Evolutionary conservation across 2,888 invertebrate genomes (phyloP).

Genomic region (Ichneumoninae sp.): DNA sequence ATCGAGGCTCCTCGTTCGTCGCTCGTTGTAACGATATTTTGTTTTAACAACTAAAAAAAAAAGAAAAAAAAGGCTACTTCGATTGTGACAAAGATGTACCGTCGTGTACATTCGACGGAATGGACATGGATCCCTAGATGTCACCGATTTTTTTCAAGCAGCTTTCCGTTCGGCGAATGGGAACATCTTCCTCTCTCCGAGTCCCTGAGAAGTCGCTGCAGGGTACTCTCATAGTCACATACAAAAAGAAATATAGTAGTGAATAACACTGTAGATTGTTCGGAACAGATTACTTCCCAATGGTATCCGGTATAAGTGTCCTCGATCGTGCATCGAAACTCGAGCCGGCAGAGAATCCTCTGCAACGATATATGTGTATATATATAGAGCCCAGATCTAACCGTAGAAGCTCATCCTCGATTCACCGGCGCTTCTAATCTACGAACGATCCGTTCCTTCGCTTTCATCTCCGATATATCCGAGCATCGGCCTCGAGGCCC

Average conservation of each 20-base stretch:
- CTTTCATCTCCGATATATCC: slow-evolving; percentile 74
- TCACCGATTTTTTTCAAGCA: background rate
- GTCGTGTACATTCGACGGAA: slow-evolving; percentile 17
- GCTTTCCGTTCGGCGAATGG: slow-evolving; percentile 36
- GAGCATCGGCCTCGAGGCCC: slow-evolving; percentile 47
- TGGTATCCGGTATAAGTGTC: slow-evolving; percentile 36
- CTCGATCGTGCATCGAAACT: background rate
- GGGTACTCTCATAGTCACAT: background rate
- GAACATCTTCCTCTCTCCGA: slow-evolving; percentile 38
- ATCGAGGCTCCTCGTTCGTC: background rate
- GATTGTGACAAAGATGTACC: slow-evolving; percentile 13
- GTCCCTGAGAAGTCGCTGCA: background rate
- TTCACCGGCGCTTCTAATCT: slow-evolving; percentile 39
- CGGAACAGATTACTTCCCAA: slow-evolving; percentile 25
- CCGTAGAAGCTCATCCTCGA: slow-evolving; percentile 52
- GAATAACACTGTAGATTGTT: slow-evolving; percentile 20
- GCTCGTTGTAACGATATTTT: slow-evolving; percentile 5
- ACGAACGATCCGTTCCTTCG: slow-evolving; percentile 66
- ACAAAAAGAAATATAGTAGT: background rate
- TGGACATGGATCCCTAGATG: slow-evolving; percentile 21
- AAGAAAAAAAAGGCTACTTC: background rate
- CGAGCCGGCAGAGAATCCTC: background rate
- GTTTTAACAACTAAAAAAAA: slow-evolving; percentile 3
- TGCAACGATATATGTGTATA: background rate
- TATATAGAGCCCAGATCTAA: slow-evolving; percentile 8